Percentiles rank a stretch among this genome's conserved stretches.
Evolutionary conservation across 1,140 invertebrate genomes (phyloP).

Genomic region (Halesus radiatus): DNA sequence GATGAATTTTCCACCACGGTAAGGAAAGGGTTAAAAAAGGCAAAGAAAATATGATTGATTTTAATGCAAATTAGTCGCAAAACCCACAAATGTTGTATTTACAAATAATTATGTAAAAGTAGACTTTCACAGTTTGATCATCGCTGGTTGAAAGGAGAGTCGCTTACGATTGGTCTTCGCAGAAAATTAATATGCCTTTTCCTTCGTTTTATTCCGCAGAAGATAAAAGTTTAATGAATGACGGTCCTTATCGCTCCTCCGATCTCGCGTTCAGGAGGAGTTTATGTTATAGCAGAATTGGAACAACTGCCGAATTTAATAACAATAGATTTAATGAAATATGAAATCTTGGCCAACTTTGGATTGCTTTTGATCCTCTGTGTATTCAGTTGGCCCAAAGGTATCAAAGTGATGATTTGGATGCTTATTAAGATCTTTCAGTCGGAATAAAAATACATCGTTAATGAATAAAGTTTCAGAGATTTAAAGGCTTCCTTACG

Average conservation of each 20-base stretch:
- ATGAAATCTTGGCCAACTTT: conserved; percentile 17
- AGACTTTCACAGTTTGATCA: neutral
- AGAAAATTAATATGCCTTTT: conserved; percentile 50
- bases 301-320: conserved; percentile 38
- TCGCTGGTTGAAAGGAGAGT: conserved; percentile 16
- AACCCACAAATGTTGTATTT: too few species aligned
- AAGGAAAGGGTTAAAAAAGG: too few species aligned
- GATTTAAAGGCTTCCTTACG: neutral
- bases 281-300: conserved; percentile 23
- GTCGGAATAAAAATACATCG: conserved; percentile 25
- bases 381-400: conserved; percentile 14
- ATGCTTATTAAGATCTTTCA: conserved; percentile 32
- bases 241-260: conserved; percentile 35
- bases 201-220: conserved; percentile 39
- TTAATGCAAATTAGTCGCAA: too few species aligned
- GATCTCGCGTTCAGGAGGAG: conserved; percentile 30
- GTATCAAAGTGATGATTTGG: conserved; percentile 33
- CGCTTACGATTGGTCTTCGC: conserved; percentile 53
- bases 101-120: neutral
- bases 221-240: conserved; percentile 53
- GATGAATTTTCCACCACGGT: too few species aligned
- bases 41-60: too few species aligned
- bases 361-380: conserved; percentile 37
- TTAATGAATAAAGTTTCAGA: conserved; percentile 31
- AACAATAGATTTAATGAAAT: conserved; percentile 48